phyloP scores from a whole-genome alignment of 2,113 vertebrate species.

The Aegotheles bennettii region DNA sequence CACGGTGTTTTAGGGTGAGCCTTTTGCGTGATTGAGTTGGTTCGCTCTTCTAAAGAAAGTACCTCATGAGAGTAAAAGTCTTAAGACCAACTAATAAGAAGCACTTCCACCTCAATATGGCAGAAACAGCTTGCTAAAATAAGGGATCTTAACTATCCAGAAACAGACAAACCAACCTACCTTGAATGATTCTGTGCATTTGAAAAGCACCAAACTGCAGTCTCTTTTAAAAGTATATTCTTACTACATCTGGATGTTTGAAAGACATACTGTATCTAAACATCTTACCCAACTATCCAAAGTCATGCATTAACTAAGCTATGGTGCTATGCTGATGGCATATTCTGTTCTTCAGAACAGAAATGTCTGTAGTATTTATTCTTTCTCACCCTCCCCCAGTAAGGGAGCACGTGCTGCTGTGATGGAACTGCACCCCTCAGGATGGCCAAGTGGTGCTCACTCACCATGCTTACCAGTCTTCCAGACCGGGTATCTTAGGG shows the following conservation, averaged over 20 bases:
- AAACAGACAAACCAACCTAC: background rate
- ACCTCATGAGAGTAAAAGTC: background rate
- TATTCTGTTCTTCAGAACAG: background rate
- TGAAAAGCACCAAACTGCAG: background rate
- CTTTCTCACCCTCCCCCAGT: background rate
- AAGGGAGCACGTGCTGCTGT: background rate
- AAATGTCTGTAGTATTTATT: background rate
- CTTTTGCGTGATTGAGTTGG: background rate
- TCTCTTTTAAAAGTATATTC: background rate
- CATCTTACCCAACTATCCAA: background rate
- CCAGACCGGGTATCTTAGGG: background rate
- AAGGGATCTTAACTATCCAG: background rate
- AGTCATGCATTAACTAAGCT: background rate
- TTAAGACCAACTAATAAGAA: background rate
- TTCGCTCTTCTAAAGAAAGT: background rate
- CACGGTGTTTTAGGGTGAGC: background rate
- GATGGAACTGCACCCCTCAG: background rate
- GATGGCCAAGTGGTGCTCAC: background rate
- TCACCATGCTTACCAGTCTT: background rate
- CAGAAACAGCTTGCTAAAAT: background rate
- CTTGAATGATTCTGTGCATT: background rate
- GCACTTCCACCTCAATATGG: background rate
- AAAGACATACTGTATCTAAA: background rate
- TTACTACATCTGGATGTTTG: background rate
- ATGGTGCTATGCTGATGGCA: background rate